These are phyloP conservation scores for Drosophila demipolita DNA, from an alignment of 2,888 invertebrate genomes.

Conservation along the genomic window DNA sequence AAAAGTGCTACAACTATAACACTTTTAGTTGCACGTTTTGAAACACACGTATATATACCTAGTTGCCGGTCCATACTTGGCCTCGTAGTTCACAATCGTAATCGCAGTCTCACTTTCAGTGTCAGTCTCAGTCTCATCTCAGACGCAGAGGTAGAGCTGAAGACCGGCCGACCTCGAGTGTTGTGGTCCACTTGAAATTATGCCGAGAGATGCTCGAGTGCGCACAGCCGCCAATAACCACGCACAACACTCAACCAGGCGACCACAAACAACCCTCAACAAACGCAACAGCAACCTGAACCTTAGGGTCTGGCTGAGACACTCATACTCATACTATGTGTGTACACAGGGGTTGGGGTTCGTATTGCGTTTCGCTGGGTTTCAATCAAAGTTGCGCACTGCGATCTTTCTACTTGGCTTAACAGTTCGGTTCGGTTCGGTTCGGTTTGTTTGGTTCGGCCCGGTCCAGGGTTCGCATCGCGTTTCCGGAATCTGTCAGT, in stretches of 20 bases:
- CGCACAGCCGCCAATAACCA: slow-evolving; percentile 77
- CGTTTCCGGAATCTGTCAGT: slow-evolving; percentile 66
- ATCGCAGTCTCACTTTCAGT: slow-evolving; percentile 4
- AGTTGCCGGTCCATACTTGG: slow-evolving; percentile 27
- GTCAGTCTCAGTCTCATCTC: slow-evolving; percentile 1
- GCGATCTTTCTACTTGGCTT: slow-evolving; percentile 75
- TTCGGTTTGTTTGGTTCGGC: background rate
- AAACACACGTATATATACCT: slow-evolving; percentile 35
- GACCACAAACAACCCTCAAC: slow-evolving; percentile 75
- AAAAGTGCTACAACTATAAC: background rate
- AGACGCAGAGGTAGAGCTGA: slow-evolving; percentile 19
- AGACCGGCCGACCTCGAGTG: slow-evolving; percentile 58
- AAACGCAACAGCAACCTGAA: slow-evolving; percentile 49
- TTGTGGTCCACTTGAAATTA: slow-evolving; percentile 79
- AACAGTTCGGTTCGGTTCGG: slow-evolving; percentile 40
- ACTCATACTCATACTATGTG: background rate
- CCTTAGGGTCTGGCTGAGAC: slow-evolving; percentile 19
- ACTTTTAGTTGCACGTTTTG: background rate
- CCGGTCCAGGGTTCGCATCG: slow-evolving; percentile 23
- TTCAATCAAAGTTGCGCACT: slow-evolving; percentile 66
- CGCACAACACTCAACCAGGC: slow-evolving; percentile 69
- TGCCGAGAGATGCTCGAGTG: slow-evolving; percentile 77
- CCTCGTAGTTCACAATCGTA: slow-evolving; percentile 1
- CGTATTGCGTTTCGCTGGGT: slow-evolving; percentile 33
- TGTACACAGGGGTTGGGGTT: slow-evolving; percentile 46